A percentile compares a stretch with the other conserved stretches of the same genome.
phyloP scores from a whole-genome alignment of 2,113 vertebrate genomes.

The Podarcis muralis region DNA sequence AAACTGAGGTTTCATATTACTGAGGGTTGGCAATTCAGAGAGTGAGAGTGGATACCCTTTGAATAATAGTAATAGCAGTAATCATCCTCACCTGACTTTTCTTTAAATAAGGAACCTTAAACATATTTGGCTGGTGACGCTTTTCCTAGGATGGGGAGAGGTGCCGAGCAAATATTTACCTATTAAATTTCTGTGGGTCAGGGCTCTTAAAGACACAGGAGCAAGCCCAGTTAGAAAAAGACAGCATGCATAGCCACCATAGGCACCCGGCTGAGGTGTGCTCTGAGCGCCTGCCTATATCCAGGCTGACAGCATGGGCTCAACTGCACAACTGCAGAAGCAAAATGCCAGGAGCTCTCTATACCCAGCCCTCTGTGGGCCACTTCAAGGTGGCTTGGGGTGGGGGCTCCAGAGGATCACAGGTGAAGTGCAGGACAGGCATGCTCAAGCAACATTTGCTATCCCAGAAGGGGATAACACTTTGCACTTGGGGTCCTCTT shows the following conservation, averaged over 20 bases:
- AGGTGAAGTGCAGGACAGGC: not conserved
- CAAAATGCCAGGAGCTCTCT: accelerated
- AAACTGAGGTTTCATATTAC: not conserved
- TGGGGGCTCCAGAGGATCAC: not conserved
- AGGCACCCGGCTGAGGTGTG: not conserved
- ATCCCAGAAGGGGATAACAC: not conserved
- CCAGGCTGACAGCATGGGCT: not conserved
- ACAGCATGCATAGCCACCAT: no score
- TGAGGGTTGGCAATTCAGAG: not conserved
- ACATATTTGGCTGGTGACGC: no score
- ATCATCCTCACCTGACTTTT: not conserved
- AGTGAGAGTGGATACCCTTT: not conserved
- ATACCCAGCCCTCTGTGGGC: no score
- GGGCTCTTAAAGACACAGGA: no score
- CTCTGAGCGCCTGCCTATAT: not conserved
- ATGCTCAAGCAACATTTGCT: no score
- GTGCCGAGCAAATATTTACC: not conserved
- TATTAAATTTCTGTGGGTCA: not conserved
- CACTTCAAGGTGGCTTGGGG: not conserved
- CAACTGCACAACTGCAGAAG: not conserved
- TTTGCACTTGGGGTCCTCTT: no score
- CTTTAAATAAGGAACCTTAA: not conserved
- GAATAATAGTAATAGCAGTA: no score
- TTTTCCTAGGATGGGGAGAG: not conserved
- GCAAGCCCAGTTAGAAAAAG: not conserved